Base-by-base conservation (phyloP, 2,113 vertebrate genomes). In the Mus pahari region DNA sequence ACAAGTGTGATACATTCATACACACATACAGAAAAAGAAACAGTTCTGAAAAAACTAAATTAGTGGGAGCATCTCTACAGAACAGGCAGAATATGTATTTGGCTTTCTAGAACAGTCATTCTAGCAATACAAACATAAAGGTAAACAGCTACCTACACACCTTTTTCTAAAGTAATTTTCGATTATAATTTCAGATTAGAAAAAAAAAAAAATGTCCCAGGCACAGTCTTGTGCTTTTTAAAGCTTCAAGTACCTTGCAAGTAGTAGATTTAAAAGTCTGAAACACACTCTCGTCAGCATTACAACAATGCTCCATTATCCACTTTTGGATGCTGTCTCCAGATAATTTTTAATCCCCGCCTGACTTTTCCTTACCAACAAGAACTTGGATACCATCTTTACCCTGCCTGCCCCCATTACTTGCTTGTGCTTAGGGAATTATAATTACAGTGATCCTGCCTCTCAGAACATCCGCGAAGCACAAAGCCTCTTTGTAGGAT, bases 401-500 rank as follows among this genome's bases (percentile, higher is more conserved):
- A 97, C 81, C 94, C 97, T 94, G 97, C 77, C 95, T 96, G 79
- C 73, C 93, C 96, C 96, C 92, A 94, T 96, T 95, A 93, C 78
- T 95, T 90, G 94, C 81, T 94, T 92, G 81, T 95, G 81, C 94
- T 97, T 77, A 89, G 94, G 90, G 97, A 98, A 97, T 97, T 97
- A 94, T 95, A 96, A 96, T 97, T 97, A 94, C 97, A 97, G 94
- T 79, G 94, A 96, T 95, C 94, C 68, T 10, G 92, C 94, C 92
- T 97, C 75, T 97, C 90, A 92, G 94, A 98, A 96, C 94, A 97
- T 95, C 94, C 86, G 94, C 55, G 58, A 74, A 96, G 81, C 73
- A 98, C 96, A 98, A 98, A 97, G 92, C 89, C 48, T 97, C 97
- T 97, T 97, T 97, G 96, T 96, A 92, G 75, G 20, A 13, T 62